Evolutionary conservation across 2,797 vertebrate species (phyloP), one percentile per base, ranked within the genome.

Genomic region (Falco columbarius): DNA sequence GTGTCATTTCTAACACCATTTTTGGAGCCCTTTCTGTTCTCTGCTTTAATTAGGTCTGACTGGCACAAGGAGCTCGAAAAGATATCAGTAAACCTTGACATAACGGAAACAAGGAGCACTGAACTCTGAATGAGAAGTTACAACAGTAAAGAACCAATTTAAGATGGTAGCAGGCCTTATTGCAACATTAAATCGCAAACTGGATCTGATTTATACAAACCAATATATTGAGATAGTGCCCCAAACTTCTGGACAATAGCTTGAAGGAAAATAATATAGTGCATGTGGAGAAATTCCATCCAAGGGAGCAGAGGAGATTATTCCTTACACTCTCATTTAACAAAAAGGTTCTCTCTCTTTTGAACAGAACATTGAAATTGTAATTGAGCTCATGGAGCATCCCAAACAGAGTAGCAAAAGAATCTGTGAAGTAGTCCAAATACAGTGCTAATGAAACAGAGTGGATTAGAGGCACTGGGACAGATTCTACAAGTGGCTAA

Each of bases 401-500:
- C 93, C 72, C 93, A 90, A 96, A 68, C 90, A 80, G 86, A 94
- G 73, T 81, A 83, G 86, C 70, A 92, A 86, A 95, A 83, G 86
- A 90, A 94, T 92, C 92, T 84, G 83, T 72, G 90, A 92, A 91
- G 76, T 65, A 95, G 89, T 77, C 96, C 93, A 93, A 97, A 96
- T 97, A 93, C 71, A 90, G 94, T 89, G 80, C 89, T 96, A 93
- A 90, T 96, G 86, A 95, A 96, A 92, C 42, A 73, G 59, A 93
- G 66, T 61, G 83, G 90, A 96, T 97, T 94, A 96, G 92, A 95
- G 74, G 84, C 97, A 95, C 29, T 95, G 94, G 71, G 96, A 95
- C 72, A 95, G 92, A 95, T 93, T 83, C 93, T 95, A 42, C 95
- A 93, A 95, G 86, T 96, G 93, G 97, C 96, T 96, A 87, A 94